A percentile compares a stretch with the other conserved stretches of the same genome.
phyloP scores from a whole-genome alignment of 2,888 invertebrate species.

The Plusia festucae region DNA sequence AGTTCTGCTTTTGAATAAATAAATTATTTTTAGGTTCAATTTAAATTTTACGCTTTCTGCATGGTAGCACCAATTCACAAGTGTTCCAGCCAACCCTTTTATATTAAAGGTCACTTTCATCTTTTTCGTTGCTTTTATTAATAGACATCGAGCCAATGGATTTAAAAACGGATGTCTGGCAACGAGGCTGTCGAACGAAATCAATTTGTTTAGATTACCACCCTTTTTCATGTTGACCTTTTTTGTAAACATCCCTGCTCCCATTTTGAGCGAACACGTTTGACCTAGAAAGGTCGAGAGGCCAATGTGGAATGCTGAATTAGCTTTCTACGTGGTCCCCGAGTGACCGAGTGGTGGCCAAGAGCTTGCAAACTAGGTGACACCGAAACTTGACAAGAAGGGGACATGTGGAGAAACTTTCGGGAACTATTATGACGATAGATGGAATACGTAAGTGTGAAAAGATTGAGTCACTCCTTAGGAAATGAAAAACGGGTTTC shows the following conservation, averaged over 20 bases:
- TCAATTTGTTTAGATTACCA: slow-evolving; percentile 66
- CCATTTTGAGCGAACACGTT: slow-evolving; percentile 13
- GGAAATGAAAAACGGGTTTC: slow-evolving; percentile 50
- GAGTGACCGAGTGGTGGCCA: slow-evolving; percentile 30
- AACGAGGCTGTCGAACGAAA: slow-evolving; percentile 53
- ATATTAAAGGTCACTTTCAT: slow-evolving; percentile 18
- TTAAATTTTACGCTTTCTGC: neutral
- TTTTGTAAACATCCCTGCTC: slow-evolving; percentile 59
- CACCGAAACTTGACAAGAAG: slow-evolving; percentile 60
- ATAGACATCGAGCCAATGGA: slow-evolving; percentile 23
- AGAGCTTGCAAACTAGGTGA: slow-evolving; percentile 56
- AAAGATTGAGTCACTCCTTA: slow-evolving; percentile 50
- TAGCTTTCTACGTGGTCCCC: slow-evolving; percentile 20
- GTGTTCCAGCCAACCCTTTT: neutral
- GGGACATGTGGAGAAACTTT: slow-evolving; percentile 37
- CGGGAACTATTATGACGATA: slow-evolving; percentile 46
- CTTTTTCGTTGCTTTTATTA: slow-evolving; percentile 11
- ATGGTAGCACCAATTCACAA: neutral
- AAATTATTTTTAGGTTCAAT: neutral
- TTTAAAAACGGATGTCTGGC: slow-evolving; percentile 46
- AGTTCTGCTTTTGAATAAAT: neutral
- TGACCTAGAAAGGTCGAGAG: slow-evolving; percentile 41
- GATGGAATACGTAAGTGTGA: slow-evolving; percentile 33
- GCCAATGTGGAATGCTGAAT: slow-evolving; percentile 31
- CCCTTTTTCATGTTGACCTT: slow-evolving; percentile 68